These are phyloP conservation scores for Microcebus jonahi DNA, from an alignment of 2,113 vertebrate species.

Conservation along the genomic window DNA sequence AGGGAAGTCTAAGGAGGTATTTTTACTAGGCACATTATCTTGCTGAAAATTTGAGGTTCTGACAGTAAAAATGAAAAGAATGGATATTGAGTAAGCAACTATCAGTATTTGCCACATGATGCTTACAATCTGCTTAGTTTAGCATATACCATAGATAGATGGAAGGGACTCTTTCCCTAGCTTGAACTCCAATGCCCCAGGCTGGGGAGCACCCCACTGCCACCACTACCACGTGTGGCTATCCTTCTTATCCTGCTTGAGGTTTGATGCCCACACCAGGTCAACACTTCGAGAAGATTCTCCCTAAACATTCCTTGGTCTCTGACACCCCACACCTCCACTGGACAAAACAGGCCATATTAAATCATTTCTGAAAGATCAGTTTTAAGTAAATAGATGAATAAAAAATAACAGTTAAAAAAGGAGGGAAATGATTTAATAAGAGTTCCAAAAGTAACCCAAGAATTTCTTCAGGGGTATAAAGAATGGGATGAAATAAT, in stretches of 20 bases:
- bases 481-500: not conserved
- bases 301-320: not conserved
- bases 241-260: not conserved
- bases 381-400: not conserved
- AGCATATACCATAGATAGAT: not conserved
- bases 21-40: not conserved
- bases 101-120: slow-evolving; percentile 21
- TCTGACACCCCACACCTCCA: not conserved
- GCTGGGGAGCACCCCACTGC: not conserved
- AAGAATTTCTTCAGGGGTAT: slow-evolving; percentile 18
- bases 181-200: not conserved
- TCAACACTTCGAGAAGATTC: not conserved
- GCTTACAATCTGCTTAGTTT: not conserved
- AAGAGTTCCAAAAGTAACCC: slow-evolving; percentile 58
- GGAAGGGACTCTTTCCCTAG: not conserved
- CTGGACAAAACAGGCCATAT: not conserved
- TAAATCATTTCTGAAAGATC: not conserved
- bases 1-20: not conserved
- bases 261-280: not conserved
- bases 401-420: not conserved
- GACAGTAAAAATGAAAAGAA: slow-evolving; percentile 28
- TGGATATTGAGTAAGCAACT: not conserved
- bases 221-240: not conserved
- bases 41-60: slow-evolving; percentile 17
- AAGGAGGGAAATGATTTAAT: not conserved